Evolutionary conservation across 2,113 vertebrate species (phyloP).

Genomic region (Nothocercus julius): DNA sequence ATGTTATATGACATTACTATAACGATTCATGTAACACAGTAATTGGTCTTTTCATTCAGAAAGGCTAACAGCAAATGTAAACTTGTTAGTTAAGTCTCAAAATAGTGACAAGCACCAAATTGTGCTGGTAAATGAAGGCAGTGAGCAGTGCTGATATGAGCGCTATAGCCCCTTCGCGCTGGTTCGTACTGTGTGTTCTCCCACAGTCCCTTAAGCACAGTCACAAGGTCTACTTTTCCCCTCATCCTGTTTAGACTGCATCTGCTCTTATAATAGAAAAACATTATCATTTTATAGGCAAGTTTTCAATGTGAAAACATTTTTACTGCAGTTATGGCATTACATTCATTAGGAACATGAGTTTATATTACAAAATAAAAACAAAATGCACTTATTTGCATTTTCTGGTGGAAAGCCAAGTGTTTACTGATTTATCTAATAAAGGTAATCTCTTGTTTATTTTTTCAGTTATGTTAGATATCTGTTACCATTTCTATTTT

Average conservation of each 20-base stretch:
- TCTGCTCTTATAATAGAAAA: background rate
- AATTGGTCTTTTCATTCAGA: background rate
- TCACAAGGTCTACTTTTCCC: background rate
- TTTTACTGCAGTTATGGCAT: background rate
- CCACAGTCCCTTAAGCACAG: background rate
- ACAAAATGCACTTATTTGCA: background rate
- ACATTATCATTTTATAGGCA: background rate
- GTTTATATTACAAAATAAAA: background rate
- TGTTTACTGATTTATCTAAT: background rate
- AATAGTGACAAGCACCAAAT: background rate
- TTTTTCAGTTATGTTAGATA: background rate
- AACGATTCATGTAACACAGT: background rate
- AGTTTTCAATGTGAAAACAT: background rate
- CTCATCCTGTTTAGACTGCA: background rate
- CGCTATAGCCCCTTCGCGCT: background rate
- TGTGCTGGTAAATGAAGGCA: background rate
- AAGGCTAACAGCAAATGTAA: background rate
- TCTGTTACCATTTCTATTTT: background rate
- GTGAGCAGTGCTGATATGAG: background rate
- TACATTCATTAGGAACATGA: background rate
- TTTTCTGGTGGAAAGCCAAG: constrained; percentile 7
- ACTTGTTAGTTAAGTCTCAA: background rate
- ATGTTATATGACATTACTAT: background rate
- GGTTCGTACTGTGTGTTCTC: background rate
- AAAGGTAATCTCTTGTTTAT: background rate